Percentiles rank a stretch among this genome's conserved stretches.
These are phyloP conservation scores for Drosophila bunnanda DNA, from an alignment of 2,888 invertebrate species.

Conservation along the genomic window DNA sequence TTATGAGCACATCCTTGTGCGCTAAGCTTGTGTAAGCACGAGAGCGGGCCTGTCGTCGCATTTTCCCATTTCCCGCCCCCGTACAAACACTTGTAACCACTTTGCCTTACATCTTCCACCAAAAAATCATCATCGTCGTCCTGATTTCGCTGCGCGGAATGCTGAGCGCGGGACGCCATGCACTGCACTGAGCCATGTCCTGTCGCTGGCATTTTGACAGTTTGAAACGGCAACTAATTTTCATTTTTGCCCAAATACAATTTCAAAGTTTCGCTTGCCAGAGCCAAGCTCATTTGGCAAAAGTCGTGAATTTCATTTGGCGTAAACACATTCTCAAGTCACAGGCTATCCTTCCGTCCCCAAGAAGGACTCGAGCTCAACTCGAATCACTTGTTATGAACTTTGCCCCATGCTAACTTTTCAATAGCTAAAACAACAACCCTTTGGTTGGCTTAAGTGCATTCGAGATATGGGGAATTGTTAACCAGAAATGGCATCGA, in stretches of 20 bases:
- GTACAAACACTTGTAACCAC: conserved; percentile 70
- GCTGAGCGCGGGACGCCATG: conserved; percentile 27
- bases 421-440: background rate
- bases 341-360: conserved; percentile 19
- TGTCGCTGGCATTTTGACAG: conserved; percentile 61
- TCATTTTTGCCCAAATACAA: conserved; percentile 45
- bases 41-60: conserved; percentile 24
- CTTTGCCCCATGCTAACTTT: conserved; percentile 52
- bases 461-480: background rate
- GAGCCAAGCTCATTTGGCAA: conserved; percentile 66
- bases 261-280: conserved; percentile 56
- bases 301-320: conserved; percentile 72
- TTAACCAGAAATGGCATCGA: background rate
- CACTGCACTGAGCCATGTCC: conserved; percentile 29
- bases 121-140: conserved; percentile 30
- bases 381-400: conserved; percentile 70
- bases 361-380: conserved; percentile 33
- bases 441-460: conserved; percentile 1
- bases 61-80: conserved; percentile 25
- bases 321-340: conserved; percentile 59
- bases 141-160: conserved; percentile 37
- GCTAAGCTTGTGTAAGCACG: conserved; percentile 68
- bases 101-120: conserved; percentile 62
- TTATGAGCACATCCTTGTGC: conserved; percentile 72
- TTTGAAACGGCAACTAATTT: conserved; percentile 52